Evolutionary conservation across 2,797 vertebrate species (phyloP), one percentile per base, ranked within the genome.

Genomic region (Tragelaphus oryx): DNA sequence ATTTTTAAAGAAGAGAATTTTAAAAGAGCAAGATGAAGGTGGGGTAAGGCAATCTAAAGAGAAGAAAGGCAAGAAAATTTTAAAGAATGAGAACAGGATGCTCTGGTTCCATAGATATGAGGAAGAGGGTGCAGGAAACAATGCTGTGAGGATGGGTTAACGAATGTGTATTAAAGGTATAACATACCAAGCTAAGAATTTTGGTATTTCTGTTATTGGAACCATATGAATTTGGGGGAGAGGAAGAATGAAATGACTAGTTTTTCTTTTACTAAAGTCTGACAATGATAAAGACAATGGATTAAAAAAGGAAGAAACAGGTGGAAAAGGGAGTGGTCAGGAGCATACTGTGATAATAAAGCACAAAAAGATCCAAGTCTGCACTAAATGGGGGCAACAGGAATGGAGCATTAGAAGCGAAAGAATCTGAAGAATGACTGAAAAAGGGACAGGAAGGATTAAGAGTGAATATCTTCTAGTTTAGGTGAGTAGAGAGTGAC

Each of bases 211-310:
- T 62, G n/a, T 88, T 30, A 76, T 76, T 87, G 78, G 78, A 96
- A 90, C 13, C 44, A 94, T 0, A 78, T 17, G 24, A 93, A 85
- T 86, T 88, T 94, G 0, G 14, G 55, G 17, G 13, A 17, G 13
- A 26, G 48, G 8, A 24, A 78, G 11, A 93, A 18, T 82, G 41
- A 59, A 2, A 91, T 24, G 22, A 90, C 24, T 57, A n/a, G 20
- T 57, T 89, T 96, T 94, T 89, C 89, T 83, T 95, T 95, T 71
- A 87, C 30, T 33, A 28, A 85, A 89, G 30, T 80, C 86, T 94
- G 52, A 52, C 57, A 88, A 85, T 55, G 26, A 90, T 88, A 93
- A 91, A 94, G 33, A 87, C 78, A 46, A 85, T 68, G 22, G 68
- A 44, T 90, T 84, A 80, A 57, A 90, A 92, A 24, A 62, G 54